These are phyloP conservation scores for Tanytarsus gracilentus DNA, from an alignment of 2,888 invertebrate genomes.

Conservation along the genomic window DNA sequence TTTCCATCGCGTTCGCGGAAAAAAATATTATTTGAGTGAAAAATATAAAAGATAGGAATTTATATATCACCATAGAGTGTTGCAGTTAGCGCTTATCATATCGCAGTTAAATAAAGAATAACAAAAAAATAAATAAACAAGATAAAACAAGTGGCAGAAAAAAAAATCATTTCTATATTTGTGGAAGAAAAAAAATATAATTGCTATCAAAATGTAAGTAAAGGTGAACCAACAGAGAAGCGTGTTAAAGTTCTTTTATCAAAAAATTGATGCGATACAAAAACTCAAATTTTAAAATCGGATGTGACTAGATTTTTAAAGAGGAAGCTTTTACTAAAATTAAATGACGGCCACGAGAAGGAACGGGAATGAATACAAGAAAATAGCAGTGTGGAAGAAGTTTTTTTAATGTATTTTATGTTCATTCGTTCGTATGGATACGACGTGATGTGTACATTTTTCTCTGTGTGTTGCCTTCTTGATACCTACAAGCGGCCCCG, in stretches of 20 bases:
- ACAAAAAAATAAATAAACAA: too few relatives aligned
- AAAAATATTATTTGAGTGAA: not conserved
- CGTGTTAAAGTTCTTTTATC: too few relatives aligned
- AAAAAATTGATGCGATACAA: too few relatives aligned
- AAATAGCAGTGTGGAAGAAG: slow-evolving; percentile 3
- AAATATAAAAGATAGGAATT: not conserved
- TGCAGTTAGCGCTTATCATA: slow-evolving; percentile 17
- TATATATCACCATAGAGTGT: too few relatives aligned
- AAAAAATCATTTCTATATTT: not conserved
- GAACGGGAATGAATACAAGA: slow-evolving; percentile 7
- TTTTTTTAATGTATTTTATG: slow-evolving; percentile 3
- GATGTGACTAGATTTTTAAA: too few relatives aligned
- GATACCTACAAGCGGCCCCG: slow-evolving; percentile 28
- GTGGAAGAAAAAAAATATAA: too few relatives aligned
- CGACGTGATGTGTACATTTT: slow-evolving; percentile 13
- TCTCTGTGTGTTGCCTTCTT: slow-evolving; percentile 13
- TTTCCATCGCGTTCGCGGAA: slow-evolving; percentile 28
- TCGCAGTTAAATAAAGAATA: not conserved
- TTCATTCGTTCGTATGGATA: slow-evolving; percentile 21
- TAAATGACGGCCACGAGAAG: slow-evolving; percentile 1
- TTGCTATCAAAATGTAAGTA: too few relatives aligned
- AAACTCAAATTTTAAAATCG: too few relatives aligned
- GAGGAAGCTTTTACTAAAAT: not conserved
- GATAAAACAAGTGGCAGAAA: slow-evolving; percentile 13
- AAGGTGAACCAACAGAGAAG: slow-evolving; percentile 24